Conservation (phyloP, 2,888 invertebrate genomes). For the Cryptocephalus moraei region DNA sequence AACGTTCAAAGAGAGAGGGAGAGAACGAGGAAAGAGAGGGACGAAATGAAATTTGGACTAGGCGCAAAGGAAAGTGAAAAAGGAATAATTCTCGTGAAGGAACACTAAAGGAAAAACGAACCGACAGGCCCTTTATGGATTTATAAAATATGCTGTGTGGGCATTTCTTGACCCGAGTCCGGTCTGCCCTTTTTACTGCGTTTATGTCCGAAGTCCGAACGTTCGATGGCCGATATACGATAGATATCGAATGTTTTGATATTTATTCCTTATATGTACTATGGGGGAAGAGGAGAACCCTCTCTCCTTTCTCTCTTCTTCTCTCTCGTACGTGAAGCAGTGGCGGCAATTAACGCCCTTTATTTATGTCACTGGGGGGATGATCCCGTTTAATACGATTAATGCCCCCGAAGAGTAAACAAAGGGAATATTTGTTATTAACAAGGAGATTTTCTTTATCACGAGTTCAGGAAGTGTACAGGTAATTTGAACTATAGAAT, state of each 20-base stretch:
- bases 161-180: constrained; percentile 20
- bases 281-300: not conserved
- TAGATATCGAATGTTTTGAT: constrained; percentile 9
- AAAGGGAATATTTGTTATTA: too few relatives aligned
- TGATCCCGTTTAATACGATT: too few relatives aligned
- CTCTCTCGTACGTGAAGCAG: too few relatives aligned
- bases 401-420: too few relatives aligned
- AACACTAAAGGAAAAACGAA: constrained; percentile 18
- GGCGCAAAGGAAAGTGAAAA: constrained; percentile 15
- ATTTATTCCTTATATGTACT: constrained; percentile 7
- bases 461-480: too few relatives aligned
- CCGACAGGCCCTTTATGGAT: constrained; percentile 21
- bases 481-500: too few relatives aligned
- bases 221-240: constrained; percentile 11
- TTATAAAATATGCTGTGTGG: constrained; percentile 25
- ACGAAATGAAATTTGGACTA: constrained; percentile 11
- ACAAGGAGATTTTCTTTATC: too few relatives aligned
- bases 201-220: constrained; percentile 14
- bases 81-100: constrained; percentile 14
- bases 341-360: too few relatives aligned
- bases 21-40: constrained; percentile 1
- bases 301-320: too few relatives aligned
- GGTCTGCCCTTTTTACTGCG: constrained; percentile 14
- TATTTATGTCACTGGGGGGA: too few relatives aligned
- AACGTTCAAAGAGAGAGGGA: not conserved